Percentiles rank a stretch among this genome's conserved stretches.
phyloP scores from a whole-genome alignment of 2,888 invertebrate species.

The Neoitamus cyanurus region DNA sequence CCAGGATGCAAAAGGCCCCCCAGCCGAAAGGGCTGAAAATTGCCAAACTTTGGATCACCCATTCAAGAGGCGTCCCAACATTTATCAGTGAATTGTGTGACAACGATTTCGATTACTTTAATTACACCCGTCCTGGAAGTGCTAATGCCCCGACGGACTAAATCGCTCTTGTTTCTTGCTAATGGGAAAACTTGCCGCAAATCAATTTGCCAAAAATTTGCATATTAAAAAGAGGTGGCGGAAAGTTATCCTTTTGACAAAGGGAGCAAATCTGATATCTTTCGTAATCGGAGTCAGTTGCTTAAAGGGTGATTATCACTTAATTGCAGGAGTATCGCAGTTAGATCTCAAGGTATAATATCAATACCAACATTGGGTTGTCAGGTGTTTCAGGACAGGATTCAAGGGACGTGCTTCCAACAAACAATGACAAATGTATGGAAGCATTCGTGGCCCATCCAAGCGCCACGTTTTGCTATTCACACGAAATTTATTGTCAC shows the following conservation, averaged over 20 bases:
- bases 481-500: neutral
- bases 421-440: too few relatives aligned
- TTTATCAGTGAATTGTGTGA: constrained; percentile 43
- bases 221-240: neutral
- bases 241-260: neutral
- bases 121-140: constrained; percentile 11
- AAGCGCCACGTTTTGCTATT: too few relatives aligned
- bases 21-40: neutral
- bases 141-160: neutral
- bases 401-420: too few relatives aligned
- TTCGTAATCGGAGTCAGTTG: neutral
- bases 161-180: constrained; percentile 7
- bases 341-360: neutral
- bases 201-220: constrained; percentile 42
- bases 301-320: constrained; percentile 15
- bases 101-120: constrained; percentile 47
- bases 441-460: too few relatives aligned
- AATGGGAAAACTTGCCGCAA: constrained; percentile 45
- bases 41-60: neutral
- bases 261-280: neutral
- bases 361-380: neutral
- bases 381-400: too few relatives aligned
- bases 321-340: neutral
- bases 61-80: constrained; percentile 17
- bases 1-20: neutral